phyloP scores from a whole-genome alignment of 2,113 vertebrate species.

The Pachyramphus minor region DNA sequence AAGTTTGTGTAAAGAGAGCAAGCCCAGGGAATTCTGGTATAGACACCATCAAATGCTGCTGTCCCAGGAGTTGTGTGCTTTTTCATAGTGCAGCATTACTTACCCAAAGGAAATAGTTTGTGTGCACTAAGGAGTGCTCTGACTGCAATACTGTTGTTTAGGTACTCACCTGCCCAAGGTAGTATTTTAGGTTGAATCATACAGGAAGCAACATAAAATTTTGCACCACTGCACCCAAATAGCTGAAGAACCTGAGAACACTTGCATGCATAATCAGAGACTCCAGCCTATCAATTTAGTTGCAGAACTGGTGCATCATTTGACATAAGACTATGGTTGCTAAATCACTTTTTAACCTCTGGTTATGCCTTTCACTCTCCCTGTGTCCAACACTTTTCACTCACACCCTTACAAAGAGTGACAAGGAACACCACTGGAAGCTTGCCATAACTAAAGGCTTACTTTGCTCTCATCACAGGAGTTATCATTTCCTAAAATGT shows the following conservation, averaged over 20 bases:
- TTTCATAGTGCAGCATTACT: not conserved
- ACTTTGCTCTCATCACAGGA: not conserved
- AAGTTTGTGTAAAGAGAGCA: not conserved
- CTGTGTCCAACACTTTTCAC: fast-evolving
- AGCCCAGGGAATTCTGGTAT: not conserved
- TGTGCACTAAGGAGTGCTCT: not conserved
- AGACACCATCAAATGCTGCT: fast-evolving
- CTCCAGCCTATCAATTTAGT: fast-evolving
- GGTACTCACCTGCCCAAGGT: not conserved
- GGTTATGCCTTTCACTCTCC: not conserved
- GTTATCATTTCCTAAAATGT: fast-evolving
- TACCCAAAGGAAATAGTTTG: not conserved
- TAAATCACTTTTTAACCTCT: not conserved
- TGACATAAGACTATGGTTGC: not conserved
- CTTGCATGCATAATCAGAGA: fast-evolving
- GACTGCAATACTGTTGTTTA: not conserved
- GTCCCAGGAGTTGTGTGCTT: fast-evolving
- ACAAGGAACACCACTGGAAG: fast-evolving
- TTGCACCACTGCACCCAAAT: not conserved
- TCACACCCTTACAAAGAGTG: not conserved
- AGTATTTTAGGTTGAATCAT: not conserved
- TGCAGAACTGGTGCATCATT: fast-evolving
- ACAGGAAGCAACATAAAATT: fast-evolving
- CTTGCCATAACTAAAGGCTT: fast-evolving
- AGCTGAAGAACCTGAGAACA: not conserved